Evolutionary conservation across 2,113 vertebrate genomes (phyloP), one percentile per base, ranked within the genome.

Genomic region (Calypte anna): DNA sequence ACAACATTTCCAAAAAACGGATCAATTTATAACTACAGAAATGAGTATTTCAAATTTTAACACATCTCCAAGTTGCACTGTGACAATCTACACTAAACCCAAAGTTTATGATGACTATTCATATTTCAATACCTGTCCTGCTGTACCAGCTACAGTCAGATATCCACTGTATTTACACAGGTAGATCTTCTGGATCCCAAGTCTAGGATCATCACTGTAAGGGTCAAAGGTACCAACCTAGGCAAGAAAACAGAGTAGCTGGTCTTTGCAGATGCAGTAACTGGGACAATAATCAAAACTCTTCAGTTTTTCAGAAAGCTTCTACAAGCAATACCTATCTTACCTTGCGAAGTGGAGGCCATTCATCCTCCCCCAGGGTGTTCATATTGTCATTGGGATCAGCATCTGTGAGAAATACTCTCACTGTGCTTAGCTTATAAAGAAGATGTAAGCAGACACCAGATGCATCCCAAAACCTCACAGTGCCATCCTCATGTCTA

Each of bases 131-230:
- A 99, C 99, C 98, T 99, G 99, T 96, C 99, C 99, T 23, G 99
- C 99, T 0, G 99, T 99, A 86, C 99, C 99, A 13, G 99, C 99
- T 63, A 99, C 98, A 50, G 98, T 98, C 96, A 99, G 97, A 96
- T 99, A 99, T 67, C 99, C 99, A 0, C 99, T 99, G 97, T 99
- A 99, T 98, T 99, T 99, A 97, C 99, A 99, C 68, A 99, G 97
- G 96, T 99, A 99, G 92, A 99, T 99, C 98, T 99, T 99, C 98
- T 99, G 99, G 86, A 99, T 98, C 40, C 99, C 99, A 36, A 99
- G 98, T 36, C 99, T 98, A 7, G 99, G 99, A 89, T 99, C 99
- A 53, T 99, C 99, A 24, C 99, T 99, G 82, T 99, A 99, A 17
- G 99, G 99, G 94, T 99, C 99, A 3, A 99, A 99, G 90, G 98